Evolutionary conservation across 2,888 invertebrate species (phyloP), one percentile per base, ranked within the genome.

Genomic region (Protophormia terraenovae): DNA sequence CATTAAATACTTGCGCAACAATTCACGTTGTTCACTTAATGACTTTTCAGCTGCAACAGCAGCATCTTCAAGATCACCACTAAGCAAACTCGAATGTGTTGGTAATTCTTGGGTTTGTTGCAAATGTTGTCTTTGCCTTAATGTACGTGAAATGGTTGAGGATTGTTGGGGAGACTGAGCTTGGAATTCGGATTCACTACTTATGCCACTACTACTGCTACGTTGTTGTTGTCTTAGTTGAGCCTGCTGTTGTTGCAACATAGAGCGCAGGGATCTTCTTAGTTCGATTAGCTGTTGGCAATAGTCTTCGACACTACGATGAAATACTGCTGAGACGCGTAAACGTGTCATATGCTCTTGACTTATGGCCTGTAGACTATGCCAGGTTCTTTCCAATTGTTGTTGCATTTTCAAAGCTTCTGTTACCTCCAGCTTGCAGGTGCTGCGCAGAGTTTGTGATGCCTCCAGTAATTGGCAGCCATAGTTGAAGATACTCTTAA

Each of bases 391-490:
- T 81, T 95, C 94, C 87, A 97, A 92, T 88, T 94, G 93, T 86
- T 94, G 93, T 69, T 94, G 93, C 77, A 95, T 93, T 50, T 93
- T 93, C 88, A 95, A 95, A 24, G 93, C 94, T 35, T 93, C 93
- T 58, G 94, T 94, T 73, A 94, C 90, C 24, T 94, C 93, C 87
- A 96, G 92, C 89, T 96, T 95, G 90, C 96, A 95, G 32, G 96
- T 96, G 84, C 96, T 94, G 62, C 97, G 93, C 83, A 97, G 90
- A 14, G 96, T 95, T 71, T 96, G 93, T 1, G 96, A 95, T 3
- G 96, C 96, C 88, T 95, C 95, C 66, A 96, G 93, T 84, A 97
- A 93, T 92, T 97, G 96, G 89, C 95, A 95, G 16, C 97, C 97
- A 89, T 97, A 97, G 87, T 96, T 96, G 91, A 95, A 96, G 19